A percentile compares a stretch with the other conserved stretches of the same genome.
These are phyloP conservation scores for Cerceris rybyensis DNA, from an alignment of 2,888 invertebrate species.

Conservation along the genomic window DNA sequence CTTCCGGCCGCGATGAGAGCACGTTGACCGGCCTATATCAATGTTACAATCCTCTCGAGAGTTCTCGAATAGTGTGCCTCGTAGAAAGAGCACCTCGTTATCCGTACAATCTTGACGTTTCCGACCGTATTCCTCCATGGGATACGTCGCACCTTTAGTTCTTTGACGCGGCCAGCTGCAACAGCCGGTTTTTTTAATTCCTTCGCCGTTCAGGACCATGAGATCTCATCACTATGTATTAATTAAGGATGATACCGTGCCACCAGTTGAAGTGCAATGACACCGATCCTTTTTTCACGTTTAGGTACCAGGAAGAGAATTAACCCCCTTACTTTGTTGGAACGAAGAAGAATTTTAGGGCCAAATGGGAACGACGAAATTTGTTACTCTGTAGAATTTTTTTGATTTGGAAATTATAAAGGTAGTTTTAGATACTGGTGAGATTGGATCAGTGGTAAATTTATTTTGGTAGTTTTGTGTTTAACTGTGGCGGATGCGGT, in stretches of 20 bases:
- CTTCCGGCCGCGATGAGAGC: conserved; percentile 53
- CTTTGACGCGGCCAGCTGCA: conserved; percentile 57
- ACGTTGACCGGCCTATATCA: conserved; percentile 41
- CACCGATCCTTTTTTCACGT: not conserved
- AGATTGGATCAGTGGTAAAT: no score
- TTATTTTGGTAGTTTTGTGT: no score
- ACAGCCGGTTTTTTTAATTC: conserved; percentile 51
- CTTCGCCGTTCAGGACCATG: conserved; percentile 37
- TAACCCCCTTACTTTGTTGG: no score
- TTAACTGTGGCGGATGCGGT: no score
- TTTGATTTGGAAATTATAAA: no score
- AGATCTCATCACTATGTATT: conserved; percentile 55
- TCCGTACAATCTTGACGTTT: conserved; percentile 55
- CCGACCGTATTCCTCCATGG: conserved; percentile 34
- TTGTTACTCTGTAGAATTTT: no score
- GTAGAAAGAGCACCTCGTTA: conserved; percentile 43
- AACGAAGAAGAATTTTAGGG: no score
- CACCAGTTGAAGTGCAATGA: not conserved
- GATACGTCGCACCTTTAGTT: conserved; percentile 56
- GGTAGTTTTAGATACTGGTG: no score
- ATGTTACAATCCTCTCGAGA: conserved; percentile 39
- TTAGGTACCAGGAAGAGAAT: no score
- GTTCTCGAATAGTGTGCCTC: conserved; percentile 36
- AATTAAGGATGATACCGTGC: conserved; percentile 51
- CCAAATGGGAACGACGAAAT: no score